Base-by-base conservation (phyloP, 2,113 vertebrate species). In the Poeciliopsis occidentalis region DNA sequence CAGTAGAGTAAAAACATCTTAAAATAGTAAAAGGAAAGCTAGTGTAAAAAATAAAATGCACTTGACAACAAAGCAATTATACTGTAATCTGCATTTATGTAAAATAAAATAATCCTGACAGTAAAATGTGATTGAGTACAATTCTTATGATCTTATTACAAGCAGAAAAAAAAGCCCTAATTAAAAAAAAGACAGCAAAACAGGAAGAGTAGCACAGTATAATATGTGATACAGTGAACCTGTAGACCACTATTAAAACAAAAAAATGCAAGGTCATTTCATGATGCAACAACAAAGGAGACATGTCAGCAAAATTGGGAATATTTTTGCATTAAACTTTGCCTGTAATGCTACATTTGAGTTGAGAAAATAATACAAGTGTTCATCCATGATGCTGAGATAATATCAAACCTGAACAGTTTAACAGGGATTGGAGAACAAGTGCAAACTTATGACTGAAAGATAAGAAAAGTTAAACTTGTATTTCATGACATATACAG, bases 381-480 rank as follows among this genome's bases (percentile, higher is more conserved):
- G 8, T 57, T n/a, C 7, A 8, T 17, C 4, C 51, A 57, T n/a
- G 22, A 57, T 57, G 51, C 19, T 19, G 17, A 47, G 15, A 47
- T n/a, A 24, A 24, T 24, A 24, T 57, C 51, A n/a, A 57, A 10
- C 22, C 7, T 10, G 1, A 8, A 54, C 22, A 57, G 10, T 57
- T 57, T 57, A 57, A n/a, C 8, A 57, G 19, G 2, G 22, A 57
- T 22, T 8, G 54, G 31, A 64, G 29, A 22, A 2, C 57, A 37
- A 66, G 64, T 22, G 68, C 1, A 54, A n/a, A 67, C 82, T n/a
- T 71, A 1, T 76, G 60, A 73, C 24, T 41, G 24, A 29, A 51
- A 39, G 66, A 39, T 2, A 24, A 29, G 24, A 30, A 3, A 71
- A 12, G 22, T 61, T 32, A 12, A 26, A 19, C 22, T n/a, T 57